Evolutionary conservation across 2,797 vertebrate species (phyloP), one percentile per base, ranked within the genome.

Genomic region (Kryptopterus vitreolus): DNA sequence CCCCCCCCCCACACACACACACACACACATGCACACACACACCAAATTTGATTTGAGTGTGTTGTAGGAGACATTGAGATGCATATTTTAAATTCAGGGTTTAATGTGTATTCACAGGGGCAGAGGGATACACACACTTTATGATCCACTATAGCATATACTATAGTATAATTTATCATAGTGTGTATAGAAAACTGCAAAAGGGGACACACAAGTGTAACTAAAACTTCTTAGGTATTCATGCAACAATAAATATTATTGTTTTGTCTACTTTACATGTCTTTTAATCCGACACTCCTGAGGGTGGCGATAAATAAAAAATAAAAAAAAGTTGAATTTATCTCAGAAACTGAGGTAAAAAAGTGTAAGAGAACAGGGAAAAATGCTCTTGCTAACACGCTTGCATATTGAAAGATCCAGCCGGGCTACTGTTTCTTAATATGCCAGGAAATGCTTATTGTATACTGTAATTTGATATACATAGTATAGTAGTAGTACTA

Each of bases 91-190:
- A 66, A 59, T 58, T 79, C 72, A 61, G 38, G 38, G 38, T 43
- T 4, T 46, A 75, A 76, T 78, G 69, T 66, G 72, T 66, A 58
- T 58, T 79, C 70, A 55, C 73, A 76, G 29, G 62, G 26, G 57
- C 31, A 74, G 22, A 4, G 48, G 55, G 31, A 50, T 29, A 57
- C 53, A 52, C 38, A 53, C 68, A 71, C 79, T 43, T 38, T 22
- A 20, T 38, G 33, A 43, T 35, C 38, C 63, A 43, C 62, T 43
- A 43, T 43, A n/a, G n/a, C n/a, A 43, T 43, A 10, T 43, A 43
- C 38, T 43, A 43, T 43, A 43, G 38, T 43, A 43, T 43, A 10
- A 43, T 43, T n/a, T 35, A 65, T 4, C 12, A 65, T 2, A 63
- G 20, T 63, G 12, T 38, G 62, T n/a, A 65, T 1, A 11, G 63